Conservation (phyloP, 2,113 vertebrate species). For the Istiophorus platypterus region DNA sequence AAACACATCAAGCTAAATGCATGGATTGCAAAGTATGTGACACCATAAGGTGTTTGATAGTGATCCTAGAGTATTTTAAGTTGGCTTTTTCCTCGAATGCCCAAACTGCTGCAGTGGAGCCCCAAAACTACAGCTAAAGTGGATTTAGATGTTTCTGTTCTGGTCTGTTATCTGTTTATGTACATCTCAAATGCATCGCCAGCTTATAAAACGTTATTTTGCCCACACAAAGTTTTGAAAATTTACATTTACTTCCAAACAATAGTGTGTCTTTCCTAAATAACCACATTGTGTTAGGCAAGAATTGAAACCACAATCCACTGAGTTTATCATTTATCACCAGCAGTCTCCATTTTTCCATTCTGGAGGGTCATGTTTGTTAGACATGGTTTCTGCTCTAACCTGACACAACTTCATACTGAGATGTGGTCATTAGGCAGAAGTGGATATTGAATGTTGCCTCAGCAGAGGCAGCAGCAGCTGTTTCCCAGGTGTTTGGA, state of each 20-base stretch:
- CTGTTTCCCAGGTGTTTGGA: slow-evolving; percentile 82
- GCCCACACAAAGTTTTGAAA: slow-evolving; percentile 35
- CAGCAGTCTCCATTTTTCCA: slow-evolving; percentile 11
- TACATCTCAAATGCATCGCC: slow-evolving; percentile 16
- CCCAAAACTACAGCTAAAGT: background rate
- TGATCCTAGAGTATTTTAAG: background rate
- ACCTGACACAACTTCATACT: slow-evolving; percentile 9
- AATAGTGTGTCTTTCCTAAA: slow-evolving; percentile 39
- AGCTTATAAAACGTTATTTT: slow-evolving; percentile 37
- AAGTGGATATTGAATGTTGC: slow-evolving; percentile 55
- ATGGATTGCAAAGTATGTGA: no score
- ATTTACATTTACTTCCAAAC: slow-evolving; percentile 32
- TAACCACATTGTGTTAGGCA: slow-evolving; percentile 29
- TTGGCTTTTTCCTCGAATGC: background rate
- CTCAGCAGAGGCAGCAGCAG: slow-evolving; percentile 61
- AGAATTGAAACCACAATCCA: slow-evolving; percentile 30
- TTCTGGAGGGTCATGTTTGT: slow-evolving; percentile 12
- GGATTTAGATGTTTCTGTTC: background rate
- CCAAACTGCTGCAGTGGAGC: background rate
- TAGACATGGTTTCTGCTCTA: slow-evolving; percentile 18
- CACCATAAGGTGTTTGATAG: no score
- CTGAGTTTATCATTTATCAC: slow-evolving; percentile 56
- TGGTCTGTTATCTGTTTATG: slow-evolving; percentile 52
- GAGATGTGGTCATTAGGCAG: slow-evolving; percentile 48
- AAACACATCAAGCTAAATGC: no score